Base-by-base conservation (phyloP, 1,140 invertebrate species). In the Akabosia matsudoensis region DNA sequence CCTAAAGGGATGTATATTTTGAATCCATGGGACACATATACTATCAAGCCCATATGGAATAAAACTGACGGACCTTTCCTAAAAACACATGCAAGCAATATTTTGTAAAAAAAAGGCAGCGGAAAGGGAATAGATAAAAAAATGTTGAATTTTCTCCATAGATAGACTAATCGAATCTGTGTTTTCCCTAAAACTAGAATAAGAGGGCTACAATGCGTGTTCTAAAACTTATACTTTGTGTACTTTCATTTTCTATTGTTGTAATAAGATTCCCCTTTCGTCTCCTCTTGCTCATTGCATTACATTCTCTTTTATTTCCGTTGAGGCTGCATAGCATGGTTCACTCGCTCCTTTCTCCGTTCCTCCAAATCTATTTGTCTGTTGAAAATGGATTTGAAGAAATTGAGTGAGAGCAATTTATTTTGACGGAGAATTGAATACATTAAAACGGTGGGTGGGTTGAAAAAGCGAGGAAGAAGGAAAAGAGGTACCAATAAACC, bases 371-470 rank as follows among this genome's bases (percentile, higher is more conserved):
- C 61, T 67, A 67, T 76, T 37, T 70, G 67, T 72, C 37, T 56
- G 71, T 54, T 37, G 74, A 37, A 28, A 70, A 74, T 74, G 71
- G 54, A 79, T 77, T 79, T 74, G 76, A 74, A 70, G 74, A 80
- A 78, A 80, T 80, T 78, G 79, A 80, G 77, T 78, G 79, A 80
- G 77, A n/a, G 76, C 76, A 78, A 80, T 80, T 80, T 80, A 80
- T 80, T 79, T 76, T 78, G 70, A 75, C 64, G 73, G 74, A 75
- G 79, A 80, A 80, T 80, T 80, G 79, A 80, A 80, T 80, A 78
- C 76, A 80, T 80, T 80, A 80, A 74, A 70, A 70, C 52, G 74
- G 76, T 37, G 61, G 51, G 71, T 61, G 73, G 51, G 37, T 73
- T 70, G 73, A 33, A 33, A 75, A 76, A 28, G 52, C 33, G 54